A percentile compares a stretch with the other conserved stretches of the same genome.
phyloP scores from a whole-genome alignment of 2,113 vertebrate species.

The Alouatta palliata region DNA sequence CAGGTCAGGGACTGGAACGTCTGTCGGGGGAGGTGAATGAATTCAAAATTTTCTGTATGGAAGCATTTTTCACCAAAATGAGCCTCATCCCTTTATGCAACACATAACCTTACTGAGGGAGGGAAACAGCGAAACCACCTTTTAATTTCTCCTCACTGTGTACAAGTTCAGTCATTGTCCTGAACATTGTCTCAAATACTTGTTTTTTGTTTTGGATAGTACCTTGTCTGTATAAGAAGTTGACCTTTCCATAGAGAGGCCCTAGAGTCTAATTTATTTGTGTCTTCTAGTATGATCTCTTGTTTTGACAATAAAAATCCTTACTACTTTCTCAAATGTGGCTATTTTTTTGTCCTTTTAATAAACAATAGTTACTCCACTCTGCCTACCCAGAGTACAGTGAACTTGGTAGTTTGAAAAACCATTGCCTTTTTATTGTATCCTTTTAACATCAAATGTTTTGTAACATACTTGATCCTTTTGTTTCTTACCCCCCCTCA shows the following conservation, averaged over 20 bases:
- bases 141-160: not conserved
- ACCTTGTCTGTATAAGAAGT: not conserved
- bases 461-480: slow-evolving; percentile 5
- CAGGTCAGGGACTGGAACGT: not conserved
- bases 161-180: not conserved
- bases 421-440: slow-evolving; percentile 59
- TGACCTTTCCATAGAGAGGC: slow-evolving; percentile 20
- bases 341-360: not conserved
- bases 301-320: slow-evolving; percentile 71
- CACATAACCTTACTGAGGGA: not conserved
- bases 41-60: not conserved
- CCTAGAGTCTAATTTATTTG: slow-evolving; percentile 67
- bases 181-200: not conserved
- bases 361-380: not conserved
- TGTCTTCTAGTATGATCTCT: slow-evolving; percentile 49
- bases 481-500: not conserved
- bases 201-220: not conserved
- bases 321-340: slow-evolving; percentile 58
- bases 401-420: slow-evolving; percentile 54
- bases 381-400: not conserved
- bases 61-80: not conserved
- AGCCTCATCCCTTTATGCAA: not conserved
- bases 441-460: slow-evolving; percentile 44
- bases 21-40: not conserved
- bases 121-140: not conserved